A percentile compares a stretch with the other conserved stretches of the same genome.
phyloP scores from a whole-genome alignment of 2,113 vertebrate species.

The Ammodytes marinus region DNA sequence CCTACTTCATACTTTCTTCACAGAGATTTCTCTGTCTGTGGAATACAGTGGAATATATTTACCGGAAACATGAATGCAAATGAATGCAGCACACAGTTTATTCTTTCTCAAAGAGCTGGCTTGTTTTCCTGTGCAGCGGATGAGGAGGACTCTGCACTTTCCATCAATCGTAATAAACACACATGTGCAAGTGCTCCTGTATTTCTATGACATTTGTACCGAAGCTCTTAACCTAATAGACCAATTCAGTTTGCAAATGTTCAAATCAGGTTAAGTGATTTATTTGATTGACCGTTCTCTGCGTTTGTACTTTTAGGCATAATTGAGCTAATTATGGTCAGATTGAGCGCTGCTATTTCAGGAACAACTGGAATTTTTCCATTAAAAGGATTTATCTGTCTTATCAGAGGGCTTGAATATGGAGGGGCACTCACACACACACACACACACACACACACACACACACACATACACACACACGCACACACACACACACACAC shows the following conservation, averaged over 20 bases:
- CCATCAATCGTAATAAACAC: conserved; percentile 43
- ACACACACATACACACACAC: not conserved
- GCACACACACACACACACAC: conserved; percentile 14
- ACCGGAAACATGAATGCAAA: conserved; percentile 76
- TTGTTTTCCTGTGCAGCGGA: conserved; percentile 61
- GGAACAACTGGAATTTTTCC: conserved; percentile 20
- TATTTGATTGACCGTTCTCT: conserved; percentile 7
- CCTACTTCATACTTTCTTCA: conserved; percentile 27
- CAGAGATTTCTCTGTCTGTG: conserved; percentile 67
- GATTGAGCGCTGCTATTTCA: conserved; percentile 39
- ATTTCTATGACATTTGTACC: conserved; percentile 15
- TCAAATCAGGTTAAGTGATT: conserved; percentile 24
- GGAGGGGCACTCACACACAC: not conserved
- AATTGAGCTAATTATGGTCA: conserved; percentile 15
- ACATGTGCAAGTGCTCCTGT: conserved; percentile 2
- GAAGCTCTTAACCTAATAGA: conserved; percentile 33
- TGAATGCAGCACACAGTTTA: conserved; percentile 63
- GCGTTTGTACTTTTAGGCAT: conserved; percentile 12
- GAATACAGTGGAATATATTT: conserved; percentile 65
- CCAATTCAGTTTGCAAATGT: conserved; percentile 28
- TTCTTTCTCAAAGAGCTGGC: conserved; percentile 69
- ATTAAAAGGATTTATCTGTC: conserved; percentile 48
- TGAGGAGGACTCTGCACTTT: conserved; percentile 55
- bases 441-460: conserved; percentile 23
- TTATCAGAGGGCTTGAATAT: conserved; percentile 38